Percentiles rank a stretch among this genome's conserved stretches.
phyloP scores from a whole-genome alignment of 2,888 invertebrate species.

The Leucoptera coffeella region DNA sequence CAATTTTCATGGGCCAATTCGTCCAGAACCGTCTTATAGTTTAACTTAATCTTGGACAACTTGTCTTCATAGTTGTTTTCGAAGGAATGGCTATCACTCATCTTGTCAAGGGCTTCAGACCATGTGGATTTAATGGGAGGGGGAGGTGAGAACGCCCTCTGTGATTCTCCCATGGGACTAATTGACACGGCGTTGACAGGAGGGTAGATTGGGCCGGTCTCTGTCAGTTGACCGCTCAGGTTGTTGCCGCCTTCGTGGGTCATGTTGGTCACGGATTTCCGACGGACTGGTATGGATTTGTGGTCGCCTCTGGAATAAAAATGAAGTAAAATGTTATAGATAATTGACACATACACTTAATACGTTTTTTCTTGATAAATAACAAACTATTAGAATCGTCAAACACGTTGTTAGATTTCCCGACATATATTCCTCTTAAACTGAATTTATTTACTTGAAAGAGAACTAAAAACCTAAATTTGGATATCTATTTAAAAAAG shows the following conservation, averaged over 20 bases:
- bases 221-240: slow-evolving; percentile 51
- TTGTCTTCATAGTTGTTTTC: slow-evolving; percentile 64
- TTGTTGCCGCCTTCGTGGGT: slow-evolving; percentile 13
- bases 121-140: slow-evolving; percentile 24
- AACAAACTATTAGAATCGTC: no score
- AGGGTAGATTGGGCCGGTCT: slow-evolving; percentile 43
- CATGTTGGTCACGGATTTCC: slow-evolving; percentile 16
- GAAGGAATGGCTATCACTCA: slow-evolving; percentile 59
- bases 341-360: no score
- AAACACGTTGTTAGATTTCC: no score
- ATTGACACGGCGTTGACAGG: slow-evolving; percentile 27
- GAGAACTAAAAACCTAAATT: no score
- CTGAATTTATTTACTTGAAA: no score
- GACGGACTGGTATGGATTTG: no score
- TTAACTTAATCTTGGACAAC: slow-evolving; percentile 51
- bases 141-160: slow-evolving; percentile 13
- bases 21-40: slow-evolving; percentile 47
- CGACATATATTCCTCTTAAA: no score
- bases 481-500: no score
- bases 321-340: no score
- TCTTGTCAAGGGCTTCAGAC: slow-evolving; percentile 43
- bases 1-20: slow-evolving; percentile 42
- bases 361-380: no score
- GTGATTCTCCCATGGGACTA: slow-evolving; percentile 16
- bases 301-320: slow-evolving; percentile 53